Evolutionary conservation across 2,113 vertebrate genomes (phyloP).

Genomic region (Macrotus californicus): DNA sequence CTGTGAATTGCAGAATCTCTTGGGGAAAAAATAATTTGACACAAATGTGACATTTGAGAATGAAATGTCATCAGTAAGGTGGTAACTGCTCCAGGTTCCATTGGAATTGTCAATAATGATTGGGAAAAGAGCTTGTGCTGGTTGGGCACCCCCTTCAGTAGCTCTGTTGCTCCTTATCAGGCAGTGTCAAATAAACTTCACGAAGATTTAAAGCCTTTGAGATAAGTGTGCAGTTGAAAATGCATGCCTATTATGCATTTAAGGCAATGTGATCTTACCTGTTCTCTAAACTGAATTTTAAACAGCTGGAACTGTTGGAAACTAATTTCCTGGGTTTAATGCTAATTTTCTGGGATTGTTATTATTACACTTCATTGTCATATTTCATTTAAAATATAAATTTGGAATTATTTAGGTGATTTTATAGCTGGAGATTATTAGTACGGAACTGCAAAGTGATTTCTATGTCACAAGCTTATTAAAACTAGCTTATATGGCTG

Average conservation of each 20-base stretch:
- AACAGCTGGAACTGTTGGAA: conserved; percentile 15
- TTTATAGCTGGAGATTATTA: conserved; percentile 17
- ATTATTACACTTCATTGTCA: conserved; percentile 21
- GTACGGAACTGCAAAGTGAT: background rate
- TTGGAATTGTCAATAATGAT: background rate
- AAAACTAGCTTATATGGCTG: background rate
- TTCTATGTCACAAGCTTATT: background rate
- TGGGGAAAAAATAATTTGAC: conserved; percentile 38
- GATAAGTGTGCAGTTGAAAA: conserved; percentile 60
- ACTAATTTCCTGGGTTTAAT: conserved; percentile 33
- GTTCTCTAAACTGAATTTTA: conserved; percentile 60
- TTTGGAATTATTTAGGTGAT: background rate
- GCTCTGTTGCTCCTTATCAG: conserved; percentile 43
- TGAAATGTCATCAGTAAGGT: background rate
- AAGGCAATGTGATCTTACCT: conserved; percentile 52
- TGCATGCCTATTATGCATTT: conserved; percentile 54
- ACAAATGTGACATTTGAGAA: conserved; percentile 40
- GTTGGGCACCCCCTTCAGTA: background rate
- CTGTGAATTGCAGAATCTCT: conserved; percentile 37
- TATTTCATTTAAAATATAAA: conserved; percentile 27
- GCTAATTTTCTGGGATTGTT: conserved; percentile 53
- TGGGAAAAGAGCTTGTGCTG: background rate
- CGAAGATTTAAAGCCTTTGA: conserved; percentile 44
- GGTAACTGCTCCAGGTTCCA: background rate
- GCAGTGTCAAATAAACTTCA: conserved; percentile 44